Percentiles rank a stretch among this genome's conserved stretches.
Evolutionary conservation across 2,888 invertebrate species (phyloP).

Genomic region (Plutella xylostella): DNA sequence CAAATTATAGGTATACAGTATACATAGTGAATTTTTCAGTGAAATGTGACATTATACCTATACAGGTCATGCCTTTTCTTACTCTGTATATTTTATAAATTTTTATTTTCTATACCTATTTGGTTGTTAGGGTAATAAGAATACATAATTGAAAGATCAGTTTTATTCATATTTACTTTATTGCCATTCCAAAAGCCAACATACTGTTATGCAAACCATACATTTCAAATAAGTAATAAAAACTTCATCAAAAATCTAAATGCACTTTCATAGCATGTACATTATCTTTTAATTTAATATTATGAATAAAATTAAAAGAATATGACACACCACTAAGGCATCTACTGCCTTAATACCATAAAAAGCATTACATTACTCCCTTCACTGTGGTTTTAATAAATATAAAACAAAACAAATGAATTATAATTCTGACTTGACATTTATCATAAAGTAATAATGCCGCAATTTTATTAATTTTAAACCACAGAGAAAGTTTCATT

Average conservation of each 20-base stretch:
- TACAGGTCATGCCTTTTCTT: too few species aligned
- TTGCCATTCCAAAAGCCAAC: constrained; percentile 63
- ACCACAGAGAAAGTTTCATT: constrained; percentile 40
- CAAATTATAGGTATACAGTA: too few species aligned
- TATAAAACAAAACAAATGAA: constrained; percentile 11
- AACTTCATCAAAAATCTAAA: constrained; percentile 56
- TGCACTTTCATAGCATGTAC: constrained; percentile 53
- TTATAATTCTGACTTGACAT: constrained; percentile 13
- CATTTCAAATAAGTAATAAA: constrained; percentile 29
- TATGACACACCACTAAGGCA: constrained; percentile 61
- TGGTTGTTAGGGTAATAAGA: too few species aligned
- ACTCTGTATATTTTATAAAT: too few species aligned
- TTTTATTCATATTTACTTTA: constrained; percentile 35
- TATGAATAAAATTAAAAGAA: constrained; percentile 43
- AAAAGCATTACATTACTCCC: constrained; percentile 30
- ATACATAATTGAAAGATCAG: too few species aligned
- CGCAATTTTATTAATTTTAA: constrained; percentile 15
- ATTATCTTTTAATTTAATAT: constrained; percentile 39
- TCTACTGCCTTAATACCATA: constrained; percentile 35
- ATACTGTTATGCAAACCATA: constrained; percentile 49
- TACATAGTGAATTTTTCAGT: too few species aligned
- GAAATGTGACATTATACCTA: too few species aligned
- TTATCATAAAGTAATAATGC: neutral
- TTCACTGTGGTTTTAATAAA: constrained; percentile 36
- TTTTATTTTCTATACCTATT: too few species aligned